Evolutionary conservation across 64 coral and sea anemone genomes (phyloP), one percentile per base, ranked within the genome.

Genomic region (Acropora tenuis): DNA sequence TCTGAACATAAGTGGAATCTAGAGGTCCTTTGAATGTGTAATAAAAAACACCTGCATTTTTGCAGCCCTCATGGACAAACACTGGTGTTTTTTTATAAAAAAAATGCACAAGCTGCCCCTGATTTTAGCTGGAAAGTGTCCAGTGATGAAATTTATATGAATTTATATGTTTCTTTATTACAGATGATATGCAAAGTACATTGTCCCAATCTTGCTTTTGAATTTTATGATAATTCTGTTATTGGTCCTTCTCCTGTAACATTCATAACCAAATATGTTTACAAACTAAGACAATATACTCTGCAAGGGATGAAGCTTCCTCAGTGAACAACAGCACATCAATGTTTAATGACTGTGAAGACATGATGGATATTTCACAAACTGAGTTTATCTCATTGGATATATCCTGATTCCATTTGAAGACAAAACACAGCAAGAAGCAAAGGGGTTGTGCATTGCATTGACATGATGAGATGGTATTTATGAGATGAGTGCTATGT

Each of bases 141-240:
- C 52, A 55, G 0, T 55, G 30, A 30, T 30, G 30, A 30, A 30
- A 55, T 55, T 55, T 63, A n/a, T n/a, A n/a, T n/a, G n/a, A n/a
- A n/a, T n/a, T n/a, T n/a, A n/a, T n/a, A n/a, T 63, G 8, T 63
- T 63, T 63, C 4, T 63, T 71, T 40, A 3, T 75, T 45, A 10
- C 73, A 75, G 73, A 19, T 75, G 73, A 75, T 75, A 75, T 75
- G 73, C 73, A 75, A 75, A 75, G 40, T 75, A 75, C 41, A 75
- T 75, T 75, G 73, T 75, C 40, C 73, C 73, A 75, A 75, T 75
- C 40, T 8, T 75, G 41, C n/a, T 45, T 44, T n/a, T 44, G 41
- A 75, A 75, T 11, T 75, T 40, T 44, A 11, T 75, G 3, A 11
- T 75, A n/a, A 75, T 75, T 41, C 73, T 75, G 9, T 44, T 75